Conservation (phyloP, 2,888 invertebrate genomes). For the Barypeithes pellucidus region DNA sequence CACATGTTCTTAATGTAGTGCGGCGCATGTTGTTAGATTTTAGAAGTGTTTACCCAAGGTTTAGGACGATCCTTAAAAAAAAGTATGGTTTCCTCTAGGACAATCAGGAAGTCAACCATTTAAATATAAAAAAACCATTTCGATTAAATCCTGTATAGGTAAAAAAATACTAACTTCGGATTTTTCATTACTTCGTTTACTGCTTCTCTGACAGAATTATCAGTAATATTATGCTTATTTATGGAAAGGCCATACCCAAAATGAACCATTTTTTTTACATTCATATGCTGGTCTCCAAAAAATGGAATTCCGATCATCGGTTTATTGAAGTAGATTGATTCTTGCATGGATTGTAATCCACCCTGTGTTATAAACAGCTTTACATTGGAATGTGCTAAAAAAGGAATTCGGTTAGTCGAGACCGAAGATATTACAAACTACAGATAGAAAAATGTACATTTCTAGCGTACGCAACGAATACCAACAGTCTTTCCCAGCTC, state of each 20-base stretch:
- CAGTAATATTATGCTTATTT: slow-evolving; percentile 51
- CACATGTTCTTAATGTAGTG: no score
- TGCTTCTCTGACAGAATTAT: slow-evolving; percentile 47
- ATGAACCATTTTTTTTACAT: slow-evolving; percentile 56
- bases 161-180: slow-evolving; percentile 52
- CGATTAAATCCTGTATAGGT: background rate
- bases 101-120: no score
- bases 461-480: no score
- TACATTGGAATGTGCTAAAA: slow-evolving; percentile 68
- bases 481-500: no score
- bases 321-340: slow-evolving; percentile 53
- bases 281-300: slow-evolving; percentile 57
- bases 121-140: no score
- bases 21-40: no score
- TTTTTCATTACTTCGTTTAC: slow-evolving; percentile 55
- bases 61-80: no score
- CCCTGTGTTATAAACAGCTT: slow-evolving; percentile 67
- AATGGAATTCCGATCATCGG: slow-evolving; percentile 58
- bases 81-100: no score
- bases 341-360: slow-evolving; percentile 59
- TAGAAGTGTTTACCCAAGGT: no score
- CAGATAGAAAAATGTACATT: no score
- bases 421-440: no score
- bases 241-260: slow-evolving; percentile 55
- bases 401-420: no score